phyloP scores from a whole-genome alignment of 2,113 vertebrate species.

The Ranitomeya variabilis region DNA sequence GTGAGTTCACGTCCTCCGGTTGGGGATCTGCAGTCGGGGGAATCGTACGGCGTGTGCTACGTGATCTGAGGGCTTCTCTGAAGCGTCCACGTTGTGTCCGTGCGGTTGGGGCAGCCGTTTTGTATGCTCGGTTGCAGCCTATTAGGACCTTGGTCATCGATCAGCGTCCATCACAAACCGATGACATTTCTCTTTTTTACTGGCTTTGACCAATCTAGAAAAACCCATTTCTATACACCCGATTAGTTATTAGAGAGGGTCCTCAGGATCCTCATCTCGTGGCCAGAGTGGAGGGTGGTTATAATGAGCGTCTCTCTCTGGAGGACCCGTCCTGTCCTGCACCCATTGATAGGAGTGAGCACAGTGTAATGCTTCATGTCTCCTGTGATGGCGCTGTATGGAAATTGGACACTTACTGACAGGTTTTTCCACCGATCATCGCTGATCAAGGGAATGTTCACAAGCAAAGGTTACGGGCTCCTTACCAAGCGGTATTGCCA shows the following conservation, averaged over 20 bases:
- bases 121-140: not conserved
- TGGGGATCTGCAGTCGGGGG: not conserved
- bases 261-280: not conserved
- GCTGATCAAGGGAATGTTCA: not conserved
- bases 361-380: not conserved
- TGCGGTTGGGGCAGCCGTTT: not conserved
- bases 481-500: no score
- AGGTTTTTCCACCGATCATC: not conserved
- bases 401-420: not conserved
- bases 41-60: no score
- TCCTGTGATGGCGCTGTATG: not conserved
- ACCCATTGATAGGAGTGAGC: not conserved
- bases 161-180: not conserved
- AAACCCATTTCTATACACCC: not conserved
- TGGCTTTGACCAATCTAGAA: not conserved
- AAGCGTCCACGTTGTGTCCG: not conserved
- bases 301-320: not conserved
- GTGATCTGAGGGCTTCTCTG: not conserved
- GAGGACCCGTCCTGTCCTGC: not conserved
- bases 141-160: not conserved
- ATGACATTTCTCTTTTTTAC: not conserved
- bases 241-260: no score
- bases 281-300: not conserved
- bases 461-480: no score
- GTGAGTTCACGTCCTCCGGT: constrained; percentile 10